Evolutionary conservation across 1,140 invertebrate genomes (phyloP).

Genomic region (Hyles vespertilio): DNA sequence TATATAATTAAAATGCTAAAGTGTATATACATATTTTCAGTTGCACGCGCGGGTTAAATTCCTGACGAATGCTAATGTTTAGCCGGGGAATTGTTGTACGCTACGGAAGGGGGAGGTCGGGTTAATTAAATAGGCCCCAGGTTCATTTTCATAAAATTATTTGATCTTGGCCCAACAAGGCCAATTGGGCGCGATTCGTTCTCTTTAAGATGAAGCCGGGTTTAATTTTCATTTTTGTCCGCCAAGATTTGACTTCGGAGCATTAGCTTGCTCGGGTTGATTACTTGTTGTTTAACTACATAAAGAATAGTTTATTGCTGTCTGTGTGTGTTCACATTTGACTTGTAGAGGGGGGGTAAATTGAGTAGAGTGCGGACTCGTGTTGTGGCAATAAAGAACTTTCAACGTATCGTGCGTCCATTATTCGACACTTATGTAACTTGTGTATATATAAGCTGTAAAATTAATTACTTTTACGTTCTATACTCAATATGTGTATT

Average conservation of each 20-base stretch:
- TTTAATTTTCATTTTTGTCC: conserved; percentile 54
- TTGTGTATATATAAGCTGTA: too few relatives aligned
- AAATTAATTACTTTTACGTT: too few relatives aligned
- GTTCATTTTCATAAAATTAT: conserved; percentile 70
- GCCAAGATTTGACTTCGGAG: conserved; percentile 24
- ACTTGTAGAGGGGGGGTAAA: conserved; percentile 35
- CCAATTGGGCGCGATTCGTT: conserved; percentile 54
- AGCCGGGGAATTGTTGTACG: conserved; percentile 69
- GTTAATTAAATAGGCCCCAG: conserved; percentile 70
- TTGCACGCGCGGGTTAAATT: conserved; percentile 61
- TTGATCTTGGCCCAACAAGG: conserved; percentile 58
- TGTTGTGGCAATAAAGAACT: conserved; percentile 33
- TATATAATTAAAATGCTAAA: conserved; percentile 50
- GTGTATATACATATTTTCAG: conserved; percentile 63
- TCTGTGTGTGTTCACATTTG: conserved; percentile 45
- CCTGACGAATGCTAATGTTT: conserved; percentile 70
- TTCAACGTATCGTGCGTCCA: conserved; percentile 9
- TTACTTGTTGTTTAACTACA: conserved; percentile 44
- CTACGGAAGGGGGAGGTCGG: conserved; percentile 59
- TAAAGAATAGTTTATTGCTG: conserved; percentile 57
- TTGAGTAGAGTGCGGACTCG: conserved; percentile 44
- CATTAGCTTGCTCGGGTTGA: conserved; percentile 15
- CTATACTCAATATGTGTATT: too few relatives aligned
- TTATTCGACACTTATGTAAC: too few relatives aligned
- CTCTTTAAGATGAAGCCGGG: conserved; percentile 31